Base-by-base conservation (phyloP, 2,797 vertebrate species). In the Babyrousa celebensis region DNA sequence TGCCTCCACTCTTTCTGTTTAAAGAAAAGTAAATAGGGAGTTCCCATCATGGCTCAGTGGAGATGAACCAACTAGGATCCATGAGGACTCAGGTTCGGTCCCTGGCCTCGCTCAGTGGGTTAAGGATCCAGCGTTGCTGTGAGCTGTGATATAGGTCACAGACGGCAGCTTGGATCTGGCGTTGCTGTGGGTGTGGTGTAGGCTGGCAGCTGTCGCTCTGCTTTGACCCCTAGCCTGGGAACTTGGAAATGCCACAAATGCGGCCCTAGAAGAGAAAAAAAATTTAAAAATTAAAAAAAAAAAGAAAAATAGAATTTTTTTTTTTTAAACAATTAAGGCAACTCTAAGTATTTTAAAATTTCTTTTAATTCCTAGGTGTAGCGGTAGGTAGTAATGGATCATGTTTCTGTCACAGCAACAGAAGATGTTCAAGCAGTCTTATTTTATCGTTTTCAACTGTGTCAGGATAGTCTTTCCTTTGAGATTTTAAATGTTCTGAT, bases 401-500 rank as follows among this genome's bases (percentile, higher is more conserved):
- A 12, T 88, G 25, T 72, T 85, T 90, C 11, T 94, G 5, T 4
- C 18, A 65, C 16, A 70, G 9, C n/a, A 79, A 18, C 4, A 67
- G 68, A 93, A 96, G 87, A 72, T 79, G 9, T 77, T 56, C 6
- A 88, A n/a, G 18, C 3, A 88, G 52, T 77, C 32, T 91, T 82
- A 78, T 78, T 8, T 29, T 68, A 5, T 77, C 88, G 78, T 20
- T 72, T 75, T 92, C 48, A 91, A n/a, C 17, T 62, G 3, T 65
- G 8, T 77, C 15, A 68, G 56, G 52, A 79, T 86, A 12, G 8
- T 72, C 9, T 74, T 91, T 89, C 12, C 20, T 85, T 75, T 83
- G 67, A 85, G 56, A 48, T 56, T 96, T 89, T 72, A 79, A 70
- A 36, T 92, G 36, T 85, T 94, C 87, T 82, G 54, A 87, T 83